Percentiles rank a stretch among this genome's conserved stretches.
Evolutionary conservation across 2,797 vertebrate genomes (phyloP).

Genomic region (Jordanella pulchra): DNA sequence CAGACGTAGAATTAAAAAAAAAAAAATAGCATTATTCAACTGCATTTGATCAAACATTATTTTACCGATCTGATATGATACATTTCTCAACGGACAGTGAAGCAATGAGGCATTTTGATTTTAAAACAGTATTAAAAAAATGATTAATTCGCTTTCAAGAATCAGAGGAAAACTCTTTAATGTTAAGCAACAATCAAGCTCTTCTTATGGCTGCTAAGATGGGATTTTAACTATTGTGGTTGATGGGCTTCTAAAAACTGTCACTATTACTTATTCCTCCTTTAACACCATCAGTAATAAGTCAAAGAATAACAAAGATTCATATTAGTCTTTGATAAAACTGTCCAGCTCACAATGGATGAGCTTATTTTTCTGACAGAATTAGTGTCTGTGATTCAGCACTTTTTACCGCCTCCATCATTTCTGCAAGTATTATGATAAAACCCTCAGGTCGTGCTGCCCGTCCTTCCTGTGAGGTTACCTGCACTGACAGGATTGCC

Average conservation of each 20-base stretch:
- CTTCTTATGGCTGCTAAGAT: not conserved
- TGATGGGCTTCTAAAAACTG: too few relatives aligned
- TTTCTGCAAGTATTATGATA: not conserved
- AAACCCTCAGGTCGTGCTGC: not conserved
- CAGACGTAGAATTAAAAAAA: not conserved
- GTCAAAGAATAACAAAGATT: not conserved
- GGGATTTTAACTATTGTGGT: not conserved
- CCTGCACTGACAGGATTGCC: slow-evolving; percentile 64
- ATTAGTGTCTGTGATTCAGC: too few relatives aligned
- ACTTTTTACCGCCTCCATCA: not conserved
- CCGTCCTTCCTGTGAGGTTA: slow-evolving; percentile 8
- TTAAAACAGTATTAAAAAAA: not conserved
- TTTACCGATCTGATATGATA: not conserved
- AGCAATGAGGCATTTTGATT: not conserved
- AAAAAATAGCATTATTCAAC: too few relatives aligned
- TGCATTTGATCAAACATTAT: not conserved
- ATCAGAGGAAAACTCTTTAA: not conserved
- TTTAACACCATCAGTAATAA: too few relatives aligned
- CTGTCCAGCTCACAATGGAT: too few relatives aligned
- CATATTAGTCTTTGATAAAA: not conserved
- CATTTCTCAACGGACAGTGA: not conserved
- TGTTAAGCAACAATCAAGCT: not conserved
- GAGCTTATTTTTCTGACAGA: not conserved
- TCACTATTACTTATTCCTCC: too few relatives aligned
- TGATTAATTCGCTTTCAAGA: not conserved